Conservation (phyloP, 2,888 invertebrate species). For the Nephrotoma flavescens region DNA sequence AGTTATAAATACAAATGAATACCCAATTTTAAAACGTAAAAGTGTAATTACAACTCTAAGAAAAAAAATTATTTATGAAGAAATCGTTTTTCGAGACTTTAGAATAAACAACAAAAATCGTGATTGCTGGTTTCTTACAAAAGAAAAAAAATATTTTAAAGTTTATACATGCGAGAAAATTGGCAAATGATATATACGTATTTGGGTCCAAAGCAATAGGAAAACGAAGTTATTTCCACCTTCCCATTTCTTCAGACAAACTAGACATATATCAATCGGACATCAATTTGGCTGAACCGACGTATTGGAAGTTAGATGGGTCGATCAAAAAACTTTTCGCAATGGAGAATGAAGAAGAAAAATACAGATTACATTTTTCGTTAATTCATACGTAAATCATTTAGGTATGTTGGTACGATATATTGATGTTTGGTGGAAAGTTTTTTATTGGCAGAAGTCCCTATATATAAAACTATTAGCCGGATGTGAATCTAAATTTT, state of each 20-base stretch:
- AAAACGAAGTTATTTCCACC: not conserved
- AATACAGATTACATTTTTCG: not conserved
- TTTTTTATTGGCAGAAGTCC: too few species aligned
- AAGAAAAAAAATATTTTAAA: not conserved
- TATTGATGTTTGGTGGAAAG: too few species aligned
- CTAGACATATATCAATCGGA: not conserved
- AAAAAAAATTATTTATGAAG: constrained; percentile 1
- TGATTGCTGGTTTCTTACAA: not conserved
- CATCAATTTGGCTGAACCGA: not conserved
- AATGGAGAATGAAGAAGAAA: not conserved
- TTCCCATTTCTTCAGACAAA: not conserved
- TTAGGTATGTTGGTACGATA: not conserved
- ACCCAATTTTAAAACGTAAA: not conserved
- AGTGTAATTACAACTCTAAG: not conserved
- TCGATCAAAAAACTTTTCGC: constrained; percentile 3
- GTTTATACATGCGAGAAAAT: not conserved
- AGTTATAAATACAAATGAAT: not conserved
- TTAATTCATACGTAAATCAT: not conserved
- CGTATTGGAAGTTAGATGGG: not conserved
- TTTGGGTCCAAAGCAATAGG: not conserved
- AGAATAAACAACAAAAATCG: not conserved
- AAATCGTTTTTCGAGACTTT: not conserved
- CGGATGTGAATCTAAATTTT: too few species aligned
- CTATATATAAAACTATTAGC: too few species aligned
- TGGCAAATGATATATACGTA: not conserved